These are phyloP conservation scores for Exocentrus adspersus DNA, from an alignment of 2,888 invertebrate species.

Conservation along the genomic window DNA sequence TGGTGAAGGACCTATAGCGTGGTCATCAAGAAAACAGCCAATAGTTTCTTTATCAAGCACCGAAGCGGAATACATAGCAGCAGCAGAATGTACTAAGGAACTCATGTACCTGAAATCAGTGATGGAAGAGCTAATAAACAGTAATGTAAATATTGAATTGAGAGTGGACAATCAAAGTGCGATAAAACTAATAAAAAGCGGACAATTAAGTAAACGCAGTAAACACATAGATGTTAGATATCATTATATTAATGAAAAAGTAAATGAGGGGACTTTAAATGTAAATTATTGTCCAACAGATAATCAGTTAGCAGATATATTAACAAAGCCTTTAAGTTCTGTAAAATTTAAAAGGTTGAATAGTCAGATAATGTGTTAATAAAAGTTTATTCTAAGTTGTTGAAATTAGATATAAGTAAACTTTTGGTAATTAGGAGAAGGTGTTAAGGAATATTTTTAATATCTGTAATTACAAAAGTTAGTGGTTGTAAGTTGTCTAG, in stretches of 20 bases:
- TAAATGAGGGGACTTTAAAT: constrained; percentile 23
- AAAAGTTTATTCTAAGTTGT: too few species aligned
- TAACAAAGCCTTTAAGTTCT: too few species aligned
- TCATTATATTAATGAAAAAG: constrained; percentile 36
- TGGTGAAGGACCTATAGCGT: constrained; percentile 44
- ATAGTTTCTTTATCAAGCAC: constrained; percentile 44
- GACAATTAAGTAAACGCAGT: constrained; percentile 28
- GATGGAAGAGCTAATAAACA: constrained; percentile 5
- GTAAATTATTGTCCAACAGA: constrained; percentile 24
- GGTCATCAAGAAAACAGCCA: constrained; percentile 45
- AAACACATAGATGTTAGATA: constrained; percentile 42
- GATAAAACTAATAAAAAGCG: constrained; percentile 31
- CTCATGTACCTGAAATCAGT: constrained; percentile 20
- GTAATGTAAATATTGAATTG: constrained; percentile 10
- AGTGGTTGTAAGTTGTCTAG: too few species aligned
- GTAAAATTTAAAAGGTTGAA: too few species aligned
- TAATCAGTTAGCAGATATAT: not conserved
- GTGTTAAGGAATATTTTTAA: too few species aligned
- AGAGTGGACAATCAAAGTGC: constrained; percentile 40
- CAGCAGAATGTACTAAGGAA: constrained; percentile 22
- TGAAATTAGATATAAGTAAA: too few species aligned
- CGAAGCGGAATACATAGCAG: not conserved
- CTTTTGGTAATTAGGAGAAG: too few species aligned
- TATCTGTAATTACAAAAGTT: too few species aligned
- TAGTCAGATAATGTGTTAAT: too few species aligned